These are phyloP conservation scores for Himalopsyche phryganea DNA, from an alignment of 1,140 invertebrate genomes.

Conservation along the genomic window DNA sequence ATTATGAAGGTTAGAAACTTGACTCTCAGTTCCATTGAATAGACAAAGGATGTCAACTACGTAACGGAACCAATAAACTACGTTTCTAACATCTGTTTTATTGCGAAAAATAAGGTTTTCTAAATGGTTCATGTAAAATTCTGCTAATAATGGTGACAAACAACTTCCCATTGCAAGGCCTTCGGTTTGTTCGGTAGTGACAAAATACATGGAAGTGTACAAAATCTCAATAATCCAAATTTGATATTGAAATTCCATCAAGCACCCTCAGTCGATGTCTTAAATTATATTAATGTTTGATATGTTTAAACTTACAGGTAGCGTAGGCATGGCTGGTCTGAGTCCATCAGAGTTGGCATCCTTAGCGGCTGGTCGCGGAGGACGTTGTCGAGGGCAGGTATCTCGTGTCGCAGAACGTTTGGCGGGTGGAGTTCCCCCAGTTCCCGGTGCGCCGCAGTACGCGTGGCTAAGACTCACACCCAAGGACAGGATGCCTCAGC, in stretches of 20 bases:
- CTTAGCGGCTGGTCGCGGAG: constrained; percentile 53
- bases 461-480: constrained; percentile 81
- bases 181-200: too few relatives aligned
- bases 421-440: constrained; percentile 56
- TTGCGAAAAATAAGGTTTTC: too few relatives aligned
- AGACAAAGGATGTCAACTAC: too few relatives aligned
- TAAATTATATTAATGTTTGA: neutral
- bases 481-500: constrained; percentile 73
- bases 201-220: too few relatives aligned
- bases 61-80: too few relatives aligned
- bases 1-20: too few relatives aligned
- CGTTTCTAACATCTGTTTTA: too few relatives aligned
- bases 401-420: constrained; percentile 75
- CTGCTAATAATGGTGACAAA: too few relatives aligned
- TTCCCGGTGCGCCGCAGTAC: constrained; percentile 60
- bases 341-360: constrained; percentile 58
- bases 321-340: constrained; percentile 60
- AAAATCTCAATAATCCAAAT: too few relatives aligned
- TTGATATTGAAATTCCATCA: neutral
- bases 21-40: too few relatives aligned
- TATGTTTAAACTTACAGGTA: constrained; percentile 46
- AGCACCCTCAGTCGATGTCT: neutral
- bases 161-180: too few relatives aligned
- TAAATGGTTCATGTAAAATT: too few relatives aligned
- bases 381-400: constrained; percentile 61